Percentiles rank a stretch among this genome's conserved stretches.
phyloP scores from a whole-genome alignment of 1,140 invertebrate genomes.

The Chrysomallon squamiferum region DNA sequence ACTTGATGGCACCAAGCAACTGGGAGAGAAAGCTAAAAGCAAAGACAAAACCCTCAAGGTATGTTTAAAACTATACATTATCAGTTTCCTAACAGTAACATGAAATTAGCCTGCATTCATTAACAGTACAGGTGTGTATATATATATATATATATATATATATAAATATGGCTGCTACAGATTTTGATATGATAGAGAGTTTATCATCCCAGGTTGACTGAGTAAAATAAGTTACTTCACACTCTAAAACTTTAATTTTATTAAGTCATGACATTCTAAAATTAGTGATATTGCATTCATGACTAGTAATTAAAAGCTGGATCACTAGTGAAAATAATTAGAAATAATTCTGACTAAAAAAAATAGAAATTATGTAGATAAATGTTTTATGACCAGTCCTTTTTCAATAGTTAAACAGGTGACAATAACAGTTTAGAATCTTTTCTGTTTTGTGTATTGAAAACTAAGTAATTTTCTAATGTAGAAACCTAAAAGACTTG shows the following conservation, averaged over 20 bases:
- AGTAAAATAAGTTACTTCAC: neutral
- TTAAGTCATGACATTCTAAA: neutral
- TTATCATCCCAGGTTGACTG: neutral
- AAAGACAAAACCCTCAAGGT: slow-evolving; percentile 56
- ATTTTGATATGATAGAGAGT: neutral
- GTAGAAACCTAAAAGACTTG: no score
- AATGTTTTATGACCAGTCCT: no score
- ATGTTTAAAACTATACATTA: neutral
- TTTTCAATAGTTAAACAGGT: neutral
- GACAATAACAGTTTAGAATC: neutral
- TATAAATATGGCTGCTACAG: neutral
- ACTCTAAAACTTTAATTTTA: neutral
- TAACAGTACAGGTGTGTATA: neutral
- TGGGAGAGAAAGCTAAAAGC: slow-evolving; percentile 42
- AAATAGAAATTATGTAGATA: no score
- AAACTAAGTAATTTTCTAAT: no score
- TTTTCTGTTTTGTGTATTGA: no score
- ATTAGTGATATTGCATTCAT: no score
- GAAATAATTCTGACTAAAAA: no score
- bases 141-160: neutral
- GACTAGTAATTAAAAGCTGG: no score
- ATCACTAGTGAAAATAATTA: no score
- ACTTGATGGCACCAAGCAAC: slow-evolving; percentile 32
- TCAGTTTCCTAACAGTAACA: neutral
- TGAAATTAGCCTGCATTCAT: neutral